Evolutionary conservation across 2,888 invertebrate species (phyloP).

Genomic region (Trachelus iudaicus): DNA sequence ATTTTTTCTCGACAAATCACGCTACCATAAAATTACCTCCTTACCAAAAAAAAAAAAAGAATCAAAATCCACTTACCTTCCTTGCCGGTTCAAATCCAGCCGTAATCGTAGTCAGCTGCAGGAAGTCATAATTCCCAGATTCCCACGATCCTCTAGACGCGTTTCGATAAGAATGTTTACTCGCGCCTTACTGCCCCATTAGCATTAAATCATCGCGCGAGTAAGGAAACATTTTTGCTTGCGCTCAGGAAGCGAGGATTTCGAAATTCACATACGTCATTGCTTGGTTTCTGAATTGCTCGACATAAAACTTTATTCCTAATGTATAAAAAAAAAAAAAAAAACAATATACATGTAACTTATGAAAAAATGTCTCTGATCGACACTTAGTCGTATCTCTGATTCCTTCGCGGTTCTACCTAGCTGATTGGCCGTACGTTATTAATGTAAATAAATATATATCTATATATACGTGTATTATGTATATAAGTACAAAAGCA

Average conservation of each 20-base stretch:
- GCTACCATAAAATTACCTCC: background rate
- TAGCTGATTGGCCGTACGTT: background rate
- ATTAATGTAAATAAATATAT: conserved; percentile 52
- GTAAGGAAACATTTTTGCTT: background rate
- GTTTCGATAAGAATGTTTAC: conserved; percentile 57
- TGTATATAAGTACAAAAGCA: conserved; percentile 54
- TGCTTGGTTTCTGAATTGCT: background rate
- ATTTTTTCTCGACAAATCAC: background rate
- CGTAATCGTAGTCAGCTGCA: conserved; percentile 10
- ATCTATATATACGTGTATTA: background rate
- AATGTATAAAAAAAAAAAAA: background rate
- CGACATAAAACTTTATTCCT: background rate
- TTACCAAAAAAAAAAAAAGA: background rate
- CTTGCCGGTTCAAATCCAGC: background rate
- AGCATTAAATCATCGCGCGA: conserved; percentile 12
- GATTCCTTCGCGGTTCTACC: background rate
- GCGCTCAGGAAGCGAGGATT: background rate
- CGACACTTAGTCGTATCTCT: background rate
- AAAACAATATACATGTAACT: background rate
- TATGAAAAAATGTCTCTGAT: background rate
- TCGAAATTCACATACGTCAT: background rate
- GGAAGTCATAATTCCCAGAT: conserved; percentile 32
- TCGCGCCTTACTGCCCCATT: conserved; percentile 43
- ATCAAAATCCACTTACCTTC: background rate
- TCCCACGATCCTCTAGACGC: conserved; percentile 53